Conservation (phyloP, 2,797 vertebrate species). For the Chaetophractus vellerosus region DNA sequence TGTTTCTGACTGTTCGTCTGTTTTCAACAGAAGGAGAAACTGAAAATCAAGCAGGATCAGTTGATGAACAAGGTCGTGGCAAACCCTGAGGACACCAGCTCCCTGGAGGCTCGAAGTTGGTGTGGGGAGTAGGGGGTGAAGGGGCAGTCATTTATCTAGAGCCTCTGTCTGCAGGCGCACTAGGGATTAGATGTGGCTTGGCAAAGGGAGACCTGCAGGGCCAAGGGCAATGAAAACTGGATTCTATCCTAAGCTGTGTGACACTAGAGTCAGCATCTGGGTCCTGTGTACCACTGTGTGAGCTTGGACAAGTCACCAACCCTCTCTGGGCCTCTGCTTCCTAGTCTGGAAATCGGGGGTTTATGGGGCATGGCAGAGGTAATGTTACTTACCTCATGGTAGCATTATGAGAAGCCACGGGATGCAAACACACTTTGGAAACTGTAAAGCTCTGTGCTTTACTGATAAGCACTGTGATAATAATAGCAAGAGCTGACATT, state of each 20-base stretch:
- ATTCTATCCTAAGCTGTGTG: not conserved
- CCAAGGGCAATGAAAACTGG: not conserved
- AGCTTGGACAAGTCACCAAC: not conserved
- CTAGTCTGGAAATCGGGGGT: not conserved
- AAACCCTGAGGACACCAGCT: constrained; percentile 92
- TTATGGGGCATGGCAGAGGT: not conserved
- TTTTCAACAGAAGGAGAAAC: constrained; percentile 93
- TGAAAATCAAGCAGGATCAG: constrained; percentile 93
- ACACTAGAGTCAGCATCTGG: not conserved
- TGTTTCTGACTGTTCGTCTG: constrained; percentile 62
- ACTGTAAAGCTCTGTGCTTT: not conserved
- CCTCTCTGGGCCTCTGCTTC: not conserved
- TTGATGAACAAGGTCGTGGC: constrained; percentile 94
- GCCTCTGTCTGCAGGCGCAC: not conserved
- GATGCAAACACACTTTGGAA: not conserved
- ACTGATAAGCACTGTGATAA: not conserved
- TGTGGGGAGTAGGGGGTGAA: constrained; percentile 26
- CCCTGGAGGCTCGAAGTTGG: constrained; percentile 94
- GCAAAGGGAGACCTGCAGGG: constrained; percentile 9
- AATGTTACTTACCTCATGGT: not conserved
- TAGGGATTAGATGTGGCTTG: not conserved
- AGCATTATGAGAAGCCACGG: not conserved
- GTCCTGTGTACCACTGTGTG: not conserved
- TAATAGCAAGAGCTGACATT: not conserved
- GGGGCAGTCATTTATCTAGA: not conserved